phyloP scores from a whole-genome alignment of 1,140 invertebrate genomes.

The Popillia japonica region DNA sequence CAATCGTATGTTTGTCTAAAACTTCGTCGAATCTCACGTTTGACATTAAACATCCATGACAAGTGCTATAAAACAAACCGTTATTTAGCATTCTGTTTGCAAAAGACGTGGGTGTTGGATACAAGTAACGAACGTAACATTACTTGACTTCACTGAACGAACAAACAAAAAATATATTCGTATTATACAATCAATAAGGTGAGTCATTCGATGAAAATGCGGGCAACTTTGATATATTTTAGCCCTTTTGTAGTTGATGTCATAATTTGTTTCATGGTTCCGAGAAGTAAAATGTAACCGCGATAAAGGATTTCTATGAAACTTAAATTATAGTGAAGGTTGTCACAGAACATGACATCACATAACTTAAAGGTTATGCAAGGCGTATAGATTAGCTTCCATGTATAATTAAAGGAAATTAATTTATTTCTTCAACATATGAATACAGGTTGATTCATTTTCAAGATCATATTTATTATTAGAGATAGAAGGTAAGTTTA shows the following conservation, averaged over 20 bases:
- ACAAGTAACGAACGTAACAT: not conserved
- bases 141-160: not conserved
- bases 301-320: not conserved
- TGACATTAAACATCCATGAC: not conserved
- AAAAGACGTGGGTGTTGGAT: not conserved
- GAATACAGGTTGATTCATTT: too few relatives aligned
- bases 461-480: too few relatives aligned
- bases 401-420: too few relatives aligned
- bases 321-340: not conserved
- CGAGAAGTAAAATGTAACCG: not conserved
- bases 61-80: not conserved
- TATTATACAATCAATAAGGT: not conserved
- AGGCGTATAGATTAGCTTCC: too few relatives aligned
- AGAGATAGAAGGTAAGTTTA: too few relatives aligned
- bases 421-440: too few relatives aligned
- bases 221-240: not conserved
- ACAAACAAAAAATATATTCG: not conserved
- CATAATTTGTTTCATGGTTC: not conserved
- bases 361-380: not conserved
- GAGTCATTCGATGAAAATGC: not conserved
- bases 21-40: not conserved
- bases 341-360: not conserved
- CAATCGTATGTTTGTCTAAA: not conserved
- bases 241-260: slow-evolving; percentile 2
- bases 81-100: not conserved